Evolutionary conservation across 2,888 invertebrate species (phyloP), one percentile per base, ranked within the genome.

Genomic region (Parelbella ahira): DNA sequence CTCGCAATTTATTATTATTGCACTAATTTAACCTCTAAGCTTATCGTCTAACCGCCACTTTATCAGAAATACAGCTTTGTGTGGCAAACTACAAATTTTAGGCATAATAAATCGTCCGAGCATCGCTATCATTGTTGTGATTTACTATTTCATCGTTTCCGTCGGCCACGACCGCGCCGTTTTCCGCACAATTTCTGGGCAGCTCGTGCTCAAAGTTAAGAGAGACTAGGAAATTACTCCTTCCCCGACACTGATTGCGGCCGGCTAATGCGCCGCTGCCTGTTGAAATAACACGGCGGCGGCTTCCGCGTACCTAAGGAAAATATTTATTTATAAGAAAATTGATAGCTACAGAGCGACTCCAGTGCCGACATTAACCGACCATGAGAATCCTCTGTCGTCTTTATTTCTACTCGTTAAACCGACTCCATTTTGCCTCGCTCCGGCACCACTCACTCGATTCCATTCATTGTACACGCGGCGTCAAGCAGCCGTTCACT

Each of bases 241-340:
- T 79, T 74, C 69, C 63, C 70, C 56, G 54, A 59, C 69, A 71
- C 73, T 79, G 72, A 82, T 78, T 80, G 74, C 75, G 64, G 42
- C 13, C 58, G 60, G 67, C 70, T 80, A 75, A 80, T 77, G 72
- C 69, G 37, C 36, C 21, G 43, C 36, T 19, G 43, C 68, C 68
- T 70, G 65, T 63, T 66, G 68, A 66, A 79, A 78, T 80, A 79
- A 73, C 63, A 74, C 63, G 61, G 72, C 66, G 58, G 70, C 59
- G 56, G 74, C 83, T 83, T 83, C 84, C 83, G 83, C 78, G 63
- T 80, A 58, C 63, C 65, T 65, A 63, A 66, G 63, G 69, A 37
- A 74, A 73, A 73, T 76, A 73, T 81, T 80, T 83, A 80, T 79
- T 79, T 80, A 50, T 74, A 62, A 68, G 69, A 54, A 77, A 81